phyloP scores from a whole-genome alignment of 1,140 invertebrate species.

The Pomacea maculata region DNA sequence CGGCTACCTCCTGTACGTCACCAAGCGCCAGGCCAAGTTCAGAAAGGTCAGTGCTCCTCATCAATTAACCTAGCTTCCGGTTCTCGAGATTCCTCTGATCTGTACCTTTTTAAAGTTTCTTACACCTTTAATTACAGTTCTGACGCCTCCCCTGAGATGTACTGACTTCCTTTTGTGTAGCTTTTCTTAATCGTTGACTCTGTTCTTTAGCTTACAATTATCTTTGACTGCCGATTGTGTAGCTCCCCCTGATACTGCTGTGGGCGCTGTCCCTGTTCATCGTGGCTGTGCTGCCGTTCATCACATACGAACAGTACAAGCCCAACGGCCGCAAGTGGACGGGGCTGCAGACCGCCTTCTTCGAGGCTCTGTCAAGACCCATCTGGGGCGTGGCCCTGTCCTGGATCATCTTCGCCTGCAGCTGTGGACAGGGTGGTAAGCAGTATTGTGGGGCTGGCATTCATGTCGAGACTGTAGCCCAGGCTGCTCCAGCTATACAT shows the following conservation, averaged over 20 bases:
- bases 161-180: background rate
- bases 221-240: background rate
- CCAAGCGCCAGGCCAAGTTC: conserved; percentile 11
- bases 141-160: too few relatives aligned
- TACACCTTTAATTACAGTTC: background rate
- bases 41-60: conserved; percentile 20
- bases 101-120: background rate
- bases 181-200: background rate
- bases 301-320: conserved; percentile 30
- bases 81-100: background rate
- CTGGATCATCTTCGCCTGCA: conserved; percentile 43
- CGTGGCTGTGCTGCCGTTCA: conserved; percentile 21
- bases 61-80: background rate
- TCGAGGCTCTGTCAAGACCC: conserved; percentile 32
- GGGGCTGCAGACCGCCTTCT: conserved; percentile 14
- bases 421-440: conserved; percentile 39
- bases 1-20: conserved; percentile 63
- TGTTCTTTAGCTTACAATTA: background rate
- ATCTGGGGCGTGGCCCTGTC: conserved; percentile 34
- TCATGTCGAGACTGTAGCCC: too few relatives aligned
- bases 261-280: conserved; percentile 33
- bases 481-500: too few relatives aligned
- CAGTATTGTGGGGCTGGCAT: too few relatives aligned
- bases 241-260: conserved; percentile 22
- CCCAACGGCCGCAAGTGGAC: conserved; percentile 30